These are phyloP conservation scores for Aphodius sticticus DNA, from an alignment of 2,888 invertebrate genomes.

Conservation along the genomic window DNA sequence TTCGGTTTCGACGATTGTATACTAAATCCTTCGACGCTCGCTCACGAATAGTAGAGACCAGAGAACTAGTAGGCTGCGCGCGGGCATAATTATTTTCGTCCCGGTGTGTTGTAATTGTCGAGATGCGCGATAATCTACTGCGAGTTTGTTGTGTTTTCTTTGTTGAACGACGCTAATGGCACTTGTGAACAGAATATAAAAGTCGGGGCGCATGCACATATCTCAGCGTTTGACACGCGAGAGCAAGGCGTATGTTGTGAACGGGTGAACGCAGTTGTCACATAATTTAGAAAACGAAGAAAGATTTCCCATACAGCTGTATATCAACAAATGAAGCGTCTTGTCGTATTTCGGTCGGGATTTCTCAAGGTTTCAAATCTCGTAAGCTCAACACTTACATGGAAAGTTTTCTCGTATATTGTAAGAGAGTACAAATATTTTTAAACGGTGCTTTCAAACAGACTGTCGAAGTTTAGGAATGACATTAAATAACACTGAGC, in stretches of 20 bases:
- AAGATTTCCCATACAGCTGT: not conserved
- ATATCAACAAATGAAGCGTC: not conserved
- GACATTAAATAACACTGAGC: too few relatives aligned
- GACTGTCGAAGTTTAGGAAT: too few relatives aligned
- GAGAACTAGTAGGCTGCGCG: not conserved
- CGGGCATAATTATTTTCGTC: not conserved
- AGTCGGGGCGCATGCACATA: not conserved
- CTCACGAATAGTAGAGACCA: not conserved
- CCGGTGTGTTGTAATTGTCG: not conserved
- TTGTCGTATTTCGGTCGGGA: not conserved
- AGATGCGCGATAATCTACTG: not conserved
- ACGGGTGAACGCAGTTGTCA: not conserved
- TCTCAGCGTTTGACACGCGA: not conserved
- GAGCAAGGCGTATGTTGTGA: not conserved
- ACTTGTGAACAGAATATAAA: not conserved
- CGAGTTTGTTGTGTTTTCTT: constrained; percentile 4
- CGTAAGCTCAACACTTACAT: too few relatives aligned
- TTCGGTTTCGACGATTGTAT: not conserved
- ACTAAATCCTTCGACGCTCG: not conserved
- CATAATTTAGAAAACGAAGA: not conserved
- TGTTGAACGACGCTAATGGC: not conserved
- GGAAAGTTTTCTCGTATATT: too few relatives aligned
- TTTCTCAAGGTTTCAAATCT: not conserved
- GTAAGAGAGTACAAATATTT: too few relatives aligned
- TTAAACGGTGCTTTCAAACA: too few relatives aligned